Conservation (phyloP, 2,113 vertebrate species). For the Columbina picui region DNA sequence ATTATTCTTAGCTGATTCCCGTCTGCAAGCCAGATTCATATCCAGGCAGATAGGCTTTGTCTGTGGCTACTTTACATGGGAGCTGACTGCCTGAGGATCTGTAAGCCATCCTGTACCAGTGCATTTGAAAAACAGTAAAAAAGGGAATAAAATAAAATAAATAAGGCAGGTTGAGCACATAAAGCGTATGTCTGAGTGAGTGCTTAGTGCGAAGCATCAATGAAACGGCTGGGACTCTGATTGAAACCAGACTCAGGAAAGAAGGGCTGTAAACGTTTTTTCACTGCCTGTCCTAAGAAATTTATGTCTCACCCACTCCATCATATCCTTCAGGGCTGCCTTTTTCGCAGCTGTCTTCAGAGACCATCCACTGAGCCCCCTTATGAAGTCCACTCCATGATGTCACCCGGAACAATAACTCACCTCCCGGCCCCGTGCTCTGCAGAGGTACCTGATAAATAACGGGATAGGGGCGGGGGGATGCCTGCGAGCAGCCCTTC, state of each 20-base stretch:
- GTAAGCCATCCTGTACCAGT: conserved; percentile 1
- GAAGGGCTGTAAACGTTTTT: conserved; percentile 77
- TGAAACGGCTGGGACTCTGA: conserved; percentile 65
- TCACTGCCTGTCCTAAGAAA: conserved; percentile 81
- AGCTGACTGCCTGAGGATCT: conserved; percentile 34
- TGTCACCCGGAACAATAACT: conserved; percentile 69
- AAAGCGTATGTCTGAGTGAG: conserved; percentile 40
- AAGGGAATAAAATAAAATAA: conserved; percentile 35
- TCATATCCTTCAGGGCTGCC: conserved; percentile 77
- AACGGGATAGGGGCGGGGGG: background rate
- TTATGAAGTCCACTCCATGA: conserved; percentile 68
- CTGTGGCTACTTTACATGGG: background rate
- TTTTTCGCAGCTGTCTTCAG: conserved; percentile 71
- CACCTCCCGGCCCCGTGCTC: conserved; percentile 37
- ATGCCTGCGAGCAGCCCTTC: background rate
- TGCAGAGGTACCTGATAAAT: conserved; percentile 51
- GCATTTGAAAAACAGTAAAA: conserved; percentile 44
- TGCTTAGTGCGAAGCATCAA: background rate
- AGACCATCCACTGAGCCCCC: conserved; percentile 59
- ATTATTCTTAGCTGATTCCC: background rate
- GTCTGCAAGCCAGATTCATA: background rate
- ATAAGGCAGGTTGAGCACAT: conserved; percentile 30
- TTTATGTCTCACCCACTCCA: conserved; percentile 84
- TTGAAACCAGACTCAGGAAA: conserved; percentile 84
- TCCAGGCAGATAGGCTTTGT: background rate